phyloP scores from a whole-genome alignment of 2,888 invertebrate species.

The Chloromyia formosa region DNA sequence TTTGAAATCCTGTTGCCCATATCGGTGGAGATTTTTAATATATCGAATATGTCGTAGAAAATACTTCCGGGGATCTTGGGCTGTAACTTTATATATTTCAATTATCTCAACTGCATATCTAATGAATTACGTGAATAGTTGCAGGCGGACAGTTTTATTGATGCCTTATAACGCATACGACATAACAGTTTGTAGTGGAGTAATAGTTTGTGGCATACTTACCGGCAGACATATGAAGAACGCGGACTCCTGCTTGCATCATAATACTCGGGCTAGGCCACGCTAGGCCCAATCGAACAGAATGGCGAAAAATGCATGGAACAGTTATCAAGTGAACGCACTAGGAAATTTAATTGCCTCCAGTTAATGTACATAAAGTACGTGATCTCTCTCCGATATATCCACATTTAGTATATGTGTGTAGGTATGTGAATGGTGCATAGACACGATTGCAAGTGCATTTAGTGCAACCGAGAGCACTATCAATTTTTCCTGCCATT shows the following conservation, averaged over 20 bases:
- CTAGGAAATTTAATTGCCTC: slow-evolving; percentile 41
- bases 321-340: slow-evolving; percentile 42
- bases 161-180: slow-evolving; percentile 28
- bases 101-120: slow-evolving; percentile 18
- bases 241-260: not conserved
- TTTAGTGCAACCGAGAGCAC: slow-evolving; percentile 28
- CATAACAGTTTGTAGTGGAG: slow-evolving; percentile 26
- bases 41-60: not conserved
- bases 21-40: not conserved
- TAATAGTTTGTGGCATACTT: slow-evolving; percentile 11
- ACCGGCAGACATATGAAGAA: not conserved
- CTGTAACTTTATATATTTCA: not conserved
- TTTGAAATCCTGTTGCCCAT: not conserved
- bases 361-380: slow-evolving; percentile 34
- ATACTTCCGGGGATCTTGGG: not conserved
- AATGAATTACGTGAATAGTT: slow-evolving; percentile 32
- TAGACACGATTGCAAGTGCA: slow-evolving; percentile 4
- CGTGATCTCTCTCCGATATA: slow-evolving; percentile 27
- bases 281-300: not conserved
- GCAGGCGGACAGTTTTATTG: slow-evolving; percentile 27
- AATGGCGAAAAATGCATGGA: not conserved
- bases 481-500: slow-evolving; percentile 36
- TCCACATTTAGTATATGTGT: not conserved
- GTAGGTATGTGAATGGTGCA: not conserved
- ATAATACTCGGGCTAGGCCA: not conserved